A percentile compares a stretch with the other conserved stretches of the same genome.
Evolutionary conservation across 2,797 vertebrate genomes (phyloP).

Genomic region (Sebastes nivosus): DNA sequence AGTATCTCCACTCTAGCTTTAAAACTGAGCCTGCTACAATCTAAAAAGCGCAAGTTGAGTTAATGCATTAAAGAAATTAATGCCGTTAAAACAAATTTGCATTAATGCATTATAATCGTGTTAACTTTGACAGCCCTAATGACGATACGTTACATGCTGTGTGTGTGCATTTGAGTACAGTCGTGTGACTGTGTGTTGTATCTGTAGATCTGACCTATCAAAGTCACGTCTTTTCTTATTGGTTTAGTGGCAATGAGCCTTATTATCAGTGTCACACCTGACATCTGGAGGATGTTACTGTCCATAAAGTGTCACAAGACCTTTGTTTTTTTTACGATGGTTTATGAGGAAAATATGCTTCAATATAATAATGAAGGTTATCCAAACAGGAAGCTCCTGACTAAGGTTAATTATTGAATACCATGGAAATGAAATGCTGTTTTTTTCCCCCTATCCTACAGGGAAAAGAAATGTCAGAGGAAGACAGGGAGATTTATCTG

Average conservation of each 20-base stretch:
- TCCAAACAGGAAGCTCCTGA: neutral
- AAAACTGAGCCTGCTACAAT: no score
- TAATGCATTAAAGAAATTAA: no score
- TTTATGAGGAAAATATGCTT: neutral
- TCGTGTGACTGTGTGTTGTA: neutral
- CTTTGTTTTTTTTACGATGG: neutral
- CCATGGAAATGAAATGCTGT: neutral
- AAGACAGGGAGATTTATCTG: neutral
- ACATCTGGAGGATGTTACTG: neutral
- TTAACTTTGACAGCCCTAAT: neutral
- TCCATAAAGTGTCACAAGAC: slow-evolving; percentile 25
- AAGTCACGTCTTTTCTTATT: neutral
- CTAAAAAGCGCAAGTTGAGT: no score
- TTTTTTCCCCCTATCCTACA: neutral
- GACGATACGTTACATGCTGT: neutral
- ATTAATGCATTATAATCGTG: no score
- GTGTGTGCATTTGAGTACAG: neutral
- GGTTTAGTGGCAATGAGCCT: neutral
- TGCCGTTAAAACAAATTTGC: no score
- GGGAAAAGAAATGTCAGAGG: neutral
- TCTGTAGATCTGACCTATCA: neutral
- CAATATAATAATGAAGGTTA: neutral
- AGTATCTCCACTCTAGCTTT: no score
- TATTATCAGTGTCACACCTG: neutral
- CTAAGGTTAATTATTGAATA: slow-evolving; percentile 11